Evolutionary conservation across 1,140 invertebrate species (phyloP).

Genomic region (Callitettix versicolor): DNA sequence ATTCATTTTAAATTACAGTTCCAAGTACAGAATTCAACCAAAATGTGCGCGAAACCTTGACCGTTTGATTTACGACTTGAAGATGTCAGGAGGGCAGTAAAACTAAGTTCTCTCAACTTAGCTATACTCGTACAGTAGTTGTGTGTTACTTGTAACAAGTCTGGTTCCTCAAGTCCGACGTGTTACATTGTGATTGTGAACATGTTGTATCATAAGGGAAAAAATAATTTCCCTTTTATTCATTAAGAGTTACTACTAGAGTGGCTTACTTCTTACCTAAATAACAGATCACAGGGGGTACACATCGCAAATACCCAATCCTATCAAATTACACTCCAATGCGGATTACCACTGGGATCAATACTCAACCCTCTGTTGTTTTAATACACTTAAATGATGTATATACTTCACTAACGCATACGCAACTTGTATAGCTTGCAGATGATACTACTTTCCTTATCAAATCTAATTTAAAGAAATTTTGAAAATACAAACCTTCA

Average conservation of each 20-base stretch:
- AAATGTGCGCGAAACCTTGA: too few species aligned
- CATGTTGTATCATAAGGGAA: too few species aligned
- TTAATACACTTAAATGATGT: neutral
- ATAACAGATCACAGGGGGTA: neutral
- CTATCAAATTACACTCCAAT: neutral
- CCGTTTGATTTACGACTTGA: too few species aligned
- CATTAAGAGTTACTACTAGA: neutral
- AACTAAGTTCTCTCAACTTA: too few species aligned
- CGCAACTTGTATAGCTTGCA: neutral
- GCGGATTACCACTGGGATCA: neutral
- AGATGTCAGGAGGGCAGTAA: too few species aligned
- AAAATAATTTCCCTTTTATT: too few species aligned
- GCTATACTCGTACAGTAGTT: too few species aligned
- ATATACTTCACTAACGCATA: neutral
- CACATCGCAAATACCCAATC: neutral
- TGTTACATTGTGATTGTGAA: too few species aligned
- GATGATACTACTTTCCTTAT: neutral
- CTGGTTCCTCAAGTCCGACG: too few species aligned
- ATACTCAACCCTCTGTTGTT: neutral
- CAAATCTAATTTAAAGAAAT: neutral
- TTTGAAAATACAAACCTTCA: neutral
- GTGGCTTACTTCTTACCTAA: neutral
- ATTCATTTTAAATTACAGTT: too few species aligned
- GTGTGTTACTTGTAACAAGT: too few species aligned
- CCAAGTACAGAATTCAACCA: too few species aligned